Percentiles rank a stretch among this genome's conserved stretches.
Conservation (phyloP, 2,888 invertebrate genomes). For the Sisyra terminalis region DNA sequence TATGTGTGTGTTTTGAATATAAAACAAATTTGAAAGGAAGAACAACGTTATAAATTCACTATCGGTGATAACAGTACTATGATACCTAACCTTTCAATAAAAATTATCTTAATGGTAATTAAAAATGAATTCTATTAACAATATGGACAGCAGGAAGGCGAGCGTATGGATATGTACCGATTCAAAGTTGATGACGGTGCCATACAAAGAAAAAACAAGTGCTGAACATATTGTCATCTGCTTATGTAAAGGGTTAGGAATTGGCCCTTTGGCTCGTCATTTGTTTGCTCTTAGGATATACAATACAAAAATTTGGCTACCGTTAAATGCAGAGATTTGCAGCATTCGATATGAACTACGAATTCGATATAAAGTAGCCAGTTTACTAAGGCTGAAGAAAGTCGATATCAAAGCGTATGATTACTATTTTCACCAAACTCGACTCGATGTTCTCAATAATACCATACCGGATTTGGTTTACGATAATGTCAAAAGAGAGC, state of each 20-base stretch:
- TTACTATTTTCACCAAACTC: slow-evolving; percentile 73
- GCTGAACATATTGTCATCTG: slow-evolving; percentile 56
- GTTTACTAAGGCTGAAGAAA: slow-evolving; percentile 39
- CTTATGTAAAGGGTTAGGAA: slow-evolving; percentile 52
- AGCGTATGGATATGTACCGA: slow-evolving; percentile 15
- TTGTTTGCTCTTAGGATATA: slow-evolving; percentile 58
- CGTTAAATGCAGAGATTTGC: slow-evolving; percentile 40
- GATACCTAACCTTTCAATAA: no score
- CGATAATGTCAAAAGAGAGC: slow-evolving; percentile 57
- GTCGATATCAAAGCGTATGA: slow-evolving; percentile 63
- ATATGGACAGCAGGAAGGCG: slow-evolving; percentile 8
- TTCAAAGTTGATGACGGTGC: slow-evolving; percentile 15
- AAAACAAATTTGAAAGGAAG: no score
- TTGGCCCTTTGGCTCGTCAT: slow-evolving; percentile 60
- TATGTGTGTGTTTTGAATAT: no score
- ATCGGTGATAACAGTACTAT: no score
- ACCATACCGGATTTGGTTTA: slow-evolving; percentile 65
- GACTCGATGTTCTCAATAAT: slow-evolving; percentile 64
- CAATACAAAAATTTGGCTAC: slow-evolving; percentile 48
- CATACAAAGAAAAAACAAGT: slow-evolving; percentile 18
- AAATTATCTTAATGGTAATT: no score
- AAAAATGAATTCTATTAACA: no score
- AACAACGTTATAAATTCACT: no score
- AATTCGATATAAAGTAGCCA: slow-evolving; percentile 61
- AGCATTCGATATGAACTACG: slow-evolving; percentile 52